Base-by-base conservation (phyloP, 2,888 invertebrate genomes). In the Lasioglossum pauxillum region DNA sequence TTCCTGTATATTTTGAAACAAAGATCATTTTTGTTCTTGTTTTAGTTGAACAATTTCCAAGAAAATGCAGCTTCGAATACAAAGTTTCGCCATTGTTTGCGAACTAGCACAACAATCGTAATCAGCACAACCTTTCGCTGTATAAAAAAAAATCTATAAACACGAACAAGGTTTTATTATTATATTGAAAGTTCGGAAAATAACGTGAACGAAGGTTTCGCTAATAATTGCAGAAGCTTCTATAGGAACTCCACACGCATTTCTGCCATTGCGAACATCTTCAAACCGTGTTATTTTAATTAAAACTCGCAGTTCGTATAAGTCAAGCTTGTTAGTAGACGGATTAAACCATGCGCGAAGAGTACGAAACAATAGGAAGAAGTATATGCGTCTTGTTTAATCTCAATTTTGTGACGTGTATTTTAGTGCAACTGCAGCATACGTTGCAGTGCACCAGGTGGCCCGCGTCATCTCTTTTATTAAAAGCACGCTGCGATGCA, bases 381-480 rank as follows among this genome's bases (percentile, higher is more conserved):
- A n/a, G 69, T 53, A 16, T 10, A 4, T 69, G 46, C 71, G 44
- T 44, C 31, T 79, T 49, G 71, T 79, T 79, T 75, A 72, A 79
- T 79, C 57, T 31, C 44, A 31, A 44, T 67, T 64, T 44, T 38
- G 49, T 12, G 38, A 38, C 38, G 60, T 72, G 46, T 64, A 49
- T 27, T 64, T 73, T 69, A 23, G 69, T 49, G 14, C n/a, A 73
- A 78, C 44, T 77, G 64, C 46, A 41, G 38, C 46, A 49, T 75
- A 38, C 71, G 69, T 27, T 44, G 64, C 75, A 31, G 60, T 16
- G 75, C 80, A 80, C 80, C 80, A 83, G 82, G 79, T 83, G 80
- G 31, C n/a, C 0, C 4, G 53, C 76, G 72, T 76, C 80, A 76
- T 75, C 67, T 69, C 79, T 35, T 83, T 79, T 83, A 83, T 83